Percentiles rank a stretch among this genome's conserved stretches.
phyloP scores from a whole-genome alignment of 1,140 invertebrate genomes.

The Drosophila bifasciata region DNA sequence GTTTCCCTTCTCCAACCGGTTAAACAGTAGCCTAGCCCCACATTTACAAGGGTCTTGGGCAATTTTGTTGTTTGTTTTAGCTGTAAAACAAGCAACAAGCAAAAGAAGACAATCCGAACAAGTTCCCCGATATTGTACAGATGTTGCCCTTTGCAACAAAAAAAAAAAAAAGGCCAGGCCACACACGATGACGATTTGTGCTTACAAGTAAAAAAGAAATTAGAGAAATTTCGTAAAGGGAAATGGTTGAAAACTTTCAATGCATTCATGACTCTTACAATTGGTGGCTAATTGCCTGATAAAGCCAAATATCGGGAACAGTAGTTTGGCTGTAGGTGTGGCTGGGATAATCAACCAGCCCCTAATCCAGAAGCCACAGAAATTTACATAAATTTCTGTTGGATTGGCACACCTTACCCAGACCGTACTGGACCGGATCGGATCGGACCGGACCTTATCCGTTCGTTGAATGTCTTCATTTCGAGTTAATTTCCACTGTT shows the following conservation, averaged over 20 bases:
- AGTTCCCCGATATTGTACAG: conserved; percentile 24
- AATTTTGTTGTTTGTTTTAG: conserved; percentile 25
- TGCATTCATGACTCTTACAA: conserved; percentile 21
- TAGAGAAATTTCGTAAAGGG: conserved; percentile 41
- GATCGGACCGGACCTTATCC: neutral
- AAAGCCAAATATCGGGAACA: conserved; percentile 16
- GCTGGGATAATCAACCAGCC: neutral
- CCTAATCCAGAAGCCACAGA: conserved; percentile 57
- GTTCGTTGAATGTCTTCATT: conserved; percentile 68
- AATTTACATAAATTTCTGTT: conserved; percentile 53
- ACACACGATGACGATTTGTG: conserved; percentile 22
- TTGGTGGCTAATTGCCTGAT: conserved; percentile 19
- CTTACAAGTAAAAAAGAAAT: conserved; percentile 39
- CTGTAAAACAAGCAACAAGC: conserved; percentile 12
- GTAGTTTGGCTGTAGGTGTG: conserved; percentile 16
- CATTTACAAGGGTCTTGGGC: conserved; percentile 35
- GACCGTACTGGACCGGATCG: too few species aligned
- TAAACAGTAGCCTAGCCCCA: conserved; percentile 43
- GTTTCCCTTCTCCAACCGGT: conserved; percentile 33
- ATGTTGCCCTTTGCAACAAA: conserved; percentile 21
- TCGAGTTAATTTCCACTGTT: conserved; percentile 53
- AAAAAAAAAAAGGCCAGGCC: conserved; percentile 19
- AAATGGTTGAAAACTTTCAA: conserved; percentile 38
- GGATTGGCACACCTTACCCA: conserved; percentile 49
- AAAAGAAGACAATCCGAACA: conserved; percentile 17